phyloP scores from a whole-genome alignment of 1,140 invertebrate genomes.

The Batillaria attramentaria region DNA sequence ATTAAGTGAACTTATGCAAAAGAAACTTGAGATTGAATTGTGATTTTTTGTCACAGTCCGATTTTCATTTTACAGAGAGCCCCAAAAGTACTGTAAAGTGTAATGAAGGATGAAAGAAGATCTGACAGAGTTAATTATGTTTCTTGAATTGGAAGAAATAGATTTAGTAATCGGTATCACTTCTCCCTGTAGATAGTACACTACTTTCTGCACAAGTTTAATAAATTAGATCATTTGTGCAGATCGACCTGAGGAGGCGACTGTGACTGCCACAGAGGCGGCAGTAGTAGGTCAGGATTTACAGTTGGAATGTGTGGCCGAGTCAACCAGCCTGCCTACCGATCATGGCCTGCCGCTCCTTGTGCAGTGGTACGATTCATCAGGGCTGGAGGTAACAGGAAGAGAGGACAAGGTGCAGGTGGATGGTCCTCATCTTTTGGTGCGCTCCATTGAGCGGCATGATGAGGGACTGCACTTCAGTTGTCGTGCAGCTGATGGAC shows the following conservation, averaged over 20 bases:
- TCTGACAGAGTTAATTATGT: too few species aligned
- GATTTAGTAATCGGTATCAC: too few species aligned
- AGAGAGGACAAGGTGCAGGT: background rate
- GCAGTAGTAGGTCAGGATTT: background rate
- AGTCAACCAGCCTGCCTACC: constrained; percentile 12
- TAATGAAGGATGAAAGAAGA: too few species aligned
- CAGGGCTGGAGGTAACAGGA: background rate
- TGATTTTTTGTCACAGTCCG: too few species aligned
- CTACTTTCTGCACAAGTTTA: too few species aligned
- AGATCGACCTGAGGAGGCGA: background rate
- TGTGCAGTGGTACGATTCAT: background rate
- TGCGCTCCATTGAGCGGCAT: background rate
- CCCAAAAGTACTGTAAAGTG: too few species aligned
- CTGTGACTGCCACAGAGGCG: background rate
- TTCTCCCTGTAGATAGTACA: too few species aligned
- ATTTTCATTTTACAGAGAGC: too few species aligned
- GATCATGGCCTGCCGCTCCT: background rate
- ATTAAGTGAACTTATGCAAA: too few species aligned
- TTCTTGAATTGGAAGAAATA: too few species aligned
- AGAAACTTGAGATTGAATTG: too few species aligned
- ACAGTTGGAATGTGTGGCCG: background rate
- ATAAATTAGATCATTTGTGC: too few species aligned
- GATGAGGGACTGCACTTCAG: background rate
- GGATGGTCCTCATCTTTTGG: background rate
- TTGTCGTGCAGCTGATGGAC: background rate